Base-by-base conservation (phyloP, 1,140 invertebrate species). In the Ylistrum balloti region DNA sequence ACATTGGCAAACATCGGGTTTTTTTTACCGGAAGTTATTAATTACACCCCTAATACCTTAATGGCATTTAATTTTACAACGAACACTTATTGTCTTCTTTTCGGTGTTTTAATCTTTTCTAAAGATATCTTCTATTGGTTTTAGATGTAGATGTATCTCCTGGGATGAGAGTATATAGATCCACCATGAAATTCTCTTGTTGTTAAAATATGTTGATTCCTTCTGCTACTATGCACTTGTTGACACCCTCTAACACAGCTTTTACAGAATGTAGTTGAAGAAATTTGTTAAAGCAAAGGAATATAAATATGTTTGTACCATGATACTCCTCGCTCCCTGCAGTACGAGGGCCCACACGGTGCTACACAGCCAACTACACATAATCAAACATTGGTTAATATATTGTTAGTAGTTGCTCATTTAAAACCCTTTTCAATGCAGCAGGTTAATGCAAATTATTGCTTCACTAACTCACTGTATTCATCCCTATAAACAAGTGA, bases 371-470 rank as follows among this genome's bases (percentile, higher is more conserved):
- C n/a, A n/a, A 74, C 56, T 74, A 74, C 56, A 74, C 56, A n/a
- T 74, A 74, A 28, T 74, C 56, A 74, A 28, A 74, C 22, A 74
- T 74, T 22, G 56, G 56, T 74, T 74, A 74, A 74, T 74, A 74
- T 74, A 74, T 74, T 74, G 56, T 74, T 9, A 74, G 56, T 28
- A 74, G 9, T 74, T 74, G 56, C 56, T 74, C 56, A 74, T 74
- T 74, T 17, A 74, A n/a, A 74, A 74, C 56, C 56, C n/a, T 17
- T 74, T 74, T 74, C 56, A 74, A 74, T 74, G n/a, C 56, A 74
- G 9, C 56, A 74, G 56, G 56, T 74, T 74, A 74, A n/a, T 74
- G 56, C 56, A 74, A 74, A 74, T 74, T 74, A 74, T 74, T 74
- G 56, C 56, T 74, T 74, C 56, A 74, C 22, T n/a, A 74, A 74